Evolutionary conservation across 2,113 vertebrate species (phyloP).

Genomic region (Apodemus sylvaticus): DNA sequence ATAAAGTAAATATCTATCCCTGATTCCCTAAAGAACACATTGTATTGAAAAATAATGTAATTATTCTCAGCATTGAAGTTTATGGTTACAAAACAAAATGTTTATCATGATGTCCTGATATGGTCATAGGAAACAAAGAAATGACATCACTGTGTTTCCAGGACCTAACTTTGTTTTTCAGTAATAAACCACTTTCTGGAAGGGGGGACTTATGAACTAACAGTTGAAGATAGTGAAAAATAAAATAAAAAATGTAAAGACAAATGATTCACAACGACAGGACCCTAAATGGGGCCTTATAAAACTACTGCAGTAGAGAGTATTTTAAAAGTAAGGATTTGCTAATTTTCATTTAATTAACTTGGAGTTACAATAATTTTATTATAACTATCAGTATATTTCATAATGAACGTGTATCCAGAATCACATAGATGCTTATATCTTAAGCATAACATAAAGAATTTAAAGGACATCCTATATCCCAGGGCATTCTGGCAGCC

Average conservation of each 20-base stretch:
- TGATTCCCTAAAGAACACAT: not conserved
- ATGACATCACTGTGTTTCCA: not conserved
- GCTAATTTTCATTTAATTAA: not conserved
- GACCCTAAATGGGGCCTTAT: not conserved
- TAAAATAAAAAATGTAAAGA: not conserved
- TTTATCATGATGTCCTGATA: not conserved
- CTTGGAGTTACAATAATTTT: not conserved
- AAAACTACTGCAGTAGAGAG: not conserved
- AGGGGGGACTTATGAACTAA: not conserved
- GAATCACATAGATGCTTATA: not conserved
- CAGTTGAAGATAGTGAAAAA: not conserved
- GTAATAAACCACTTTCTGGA: not conserved
- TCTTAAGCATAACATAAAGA: not conserved
- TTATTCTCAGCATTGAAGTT: not conserved
- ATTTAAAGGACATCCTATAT: not conserved
- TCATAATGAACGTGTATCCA: not conserved
- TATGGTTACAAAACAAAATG: not conserved
- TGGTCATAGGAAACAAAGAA: not conserved
- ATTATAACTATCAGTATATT: not conserved
- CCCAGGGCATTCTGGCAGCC: not conserved
- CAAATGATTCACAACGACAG: not conserved
- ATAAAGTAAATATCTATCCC: slow-evolving; percentile 8
- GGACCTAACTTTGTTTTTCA: not conserved
- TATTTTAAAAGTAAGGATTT: not conserved
- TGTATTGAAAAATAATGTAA: not conserved